Evolutionary conservation across 92 coral and sea anemone species (phyloP), one percentile per base, ranked within the genome.

Genomic region (Muricea muricata): DNA sequence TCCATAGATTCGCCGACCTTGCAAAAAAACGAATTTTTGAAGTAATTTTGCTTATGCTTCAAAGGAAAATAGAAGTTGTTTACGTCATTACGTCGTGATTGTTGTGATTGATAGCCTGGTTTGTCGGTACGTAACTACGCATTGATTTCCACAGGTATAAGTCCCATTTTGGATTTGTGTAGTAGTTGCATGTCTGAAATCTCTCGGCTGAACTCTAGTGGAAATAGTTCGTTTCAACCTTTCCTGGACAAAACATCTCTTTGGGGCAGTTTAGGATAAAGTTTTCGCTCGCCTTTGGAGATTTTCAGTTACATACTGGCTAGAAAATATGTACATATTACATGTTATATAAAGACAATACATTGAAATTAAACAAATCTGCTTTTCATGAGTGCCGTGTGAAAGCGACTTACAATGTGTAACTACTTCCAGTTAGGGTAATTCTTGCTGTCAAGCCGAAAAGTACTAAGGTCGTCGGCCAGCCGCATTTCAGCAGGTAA

Each of bases 151-250:
- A 32, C 73, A 6, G 79, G 73, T 18, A 74, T 50, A 29, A 83
- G 37, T 28, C 81, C 88, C 25, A 30, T 23, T 74, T 42, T 58
- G 45, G 81, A 56, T 30, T 84, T 84, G 83, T 34, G 75, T 4
- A 84, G 76, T 13, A 85, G 60, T 60, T 54, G 18, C 26, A 77
- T 61, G 65, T 77, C 79, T 10, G 63, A 24, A 29, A 85, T 65
- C 76, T 77, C 85, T 45, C 89, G 63, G 37, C 89, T 72, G 40
- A 50, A 63, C 35, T 77, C 84, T 6, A 77, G 47, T 31, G 89
- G 89, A 18, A 77, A 40, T 15, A 50, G 58, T 50, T 50, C 58
- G 24, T 14, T 50, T 14, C 3, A 50, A 20, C 58, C 58, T 7
- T 8, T 45, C 52, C 10, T 45, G 8, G 52, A 45, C 15, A 45